These are phyloP conservation scores for Bos indicus DNA, from an alignment of 2,113 vertebrate species.

Conservation along the genomic window DNA sequence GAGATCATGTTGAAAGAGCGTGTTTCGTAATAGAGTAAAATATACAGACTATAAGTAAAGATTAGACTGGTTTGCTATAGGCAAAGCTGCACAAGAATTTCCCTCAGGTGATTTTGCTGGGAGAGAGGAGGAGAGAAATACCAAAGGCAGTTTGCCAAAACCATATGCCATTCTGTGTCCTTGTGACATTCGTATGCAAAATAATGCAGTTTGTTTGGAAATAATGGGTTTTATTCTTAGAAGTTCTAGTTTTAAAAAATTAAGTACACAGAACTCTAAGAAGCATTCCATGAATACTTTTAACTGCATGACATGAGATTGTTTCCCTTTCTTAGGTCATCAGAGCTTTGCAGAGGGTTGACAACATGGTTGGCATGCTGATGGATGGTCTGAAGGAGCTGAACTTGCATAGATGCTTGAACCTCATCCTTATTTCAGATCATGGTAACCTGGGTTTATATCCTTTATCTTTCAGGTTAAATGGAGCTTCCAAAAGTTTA, in stretches of 20 bases:
- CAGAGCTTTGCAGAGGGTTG: constrained; percentile 87
- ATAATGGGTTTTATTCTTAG: not conserved
- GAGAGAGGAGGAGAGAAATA: not conserved
- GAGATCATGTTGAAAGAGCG: not conserved
- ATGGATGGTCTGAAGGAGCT: constrained; percentile 91
- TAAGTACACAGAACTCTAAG: not conserved
- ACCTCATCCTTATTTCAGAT: constrained; percentile 92
- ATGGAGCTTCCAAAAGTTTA: not conserved
- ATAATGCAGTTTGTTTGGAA: not conserved
- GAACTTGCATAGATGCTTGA: constrained; percentile 89
- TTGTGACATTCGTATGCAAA: not conserved
- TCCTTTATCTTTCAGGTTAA: not conserved
- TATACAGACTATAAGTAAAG: not conserved
- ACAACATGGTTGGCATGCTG: constrained; percentile 86
- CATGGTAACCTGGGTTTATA: constrained; percentile 86
- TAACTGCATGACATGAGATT: not conserved
- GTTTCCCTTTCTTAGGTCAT: constrained; percentile 83
- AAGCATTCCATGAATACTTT: not conserved
- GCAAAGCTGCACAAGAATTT: not conserved
- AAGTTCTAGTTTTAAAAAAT: not conserved
- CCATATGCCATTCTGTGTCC: not conserved
- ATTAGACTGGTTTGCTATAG: not conserved
- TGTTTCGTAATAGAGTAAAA: not conserved
- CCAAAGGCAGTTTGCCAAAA: not conserved
- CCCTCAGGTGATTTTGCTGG: not conserved